A percentile compares a stretch with the other conserved stretches of the same genome.
Evolutionary conservation across 1,140 invertebrate species (phyloP).

Genomic region (Formica exsecta): DNA sequence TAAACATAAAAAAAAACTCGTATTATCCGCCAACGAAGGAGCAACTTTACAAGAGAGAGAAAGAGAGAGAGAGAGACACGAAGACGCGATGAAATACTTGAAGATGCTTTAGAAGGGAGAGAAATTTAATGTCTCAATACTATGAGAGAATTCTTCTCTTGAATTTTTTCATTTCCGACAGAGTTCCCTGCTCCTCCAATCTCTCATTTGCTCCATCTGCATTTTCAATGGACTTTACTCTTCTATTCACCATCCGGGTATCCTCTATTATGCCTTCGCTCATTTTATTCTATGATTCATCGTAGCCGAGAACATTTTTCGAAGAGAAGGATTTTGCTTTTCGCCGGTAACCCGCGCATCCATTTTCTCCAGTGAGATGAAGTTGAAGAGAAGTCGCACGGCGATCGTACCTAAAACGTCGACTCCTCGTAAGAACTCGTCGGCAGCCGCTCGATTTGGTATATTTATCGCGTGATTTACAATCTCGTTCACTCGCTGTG

Average conservation of each 20-base stretch:
- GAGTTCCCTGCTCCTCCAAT: slow-evolving; percentile 28
- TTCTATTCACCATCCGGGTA: slow-evolving; percentile 25
- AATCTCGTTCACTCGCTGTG: slow-evolving; percentile 31
- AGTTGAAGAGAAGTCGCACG: not conserved
- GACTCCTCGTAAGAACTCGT: slow-evolving; percentile 38
- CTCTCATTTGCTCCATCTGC: slow-evolving; percentile 23
- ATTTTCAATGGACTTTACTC: slow-evolving; percentile 19
- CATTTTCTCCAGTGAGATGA: slow-evolving; percentile 33
- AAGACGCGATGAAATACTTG: not conserved
- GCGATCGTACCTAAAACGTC: slow-evolving; percentile 25
- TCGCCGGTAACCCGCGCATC: slow-evolving; percentile 13
- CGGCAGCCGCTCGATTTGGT: slow-evolving; percentile 48
- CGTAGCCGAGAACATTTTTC: slow-evolving; percentile 13
- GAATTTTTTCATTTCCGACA: slow-evolving; percentile 58
- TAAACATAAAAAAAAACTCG: not conserved
- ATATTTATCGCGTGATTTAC: slow-evolving; percentile 71
- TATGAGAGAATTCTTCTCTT: slow-evolving; percentile 12
- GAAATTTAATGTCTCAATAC: slow-evolving; percentile 40
- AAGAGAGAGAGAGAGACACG: too few species aligned
- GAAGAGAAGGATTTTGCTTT: not conserved
- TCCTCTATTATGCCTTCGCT: slow-evolving; percentile 13
- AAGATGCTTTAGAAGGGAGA: too few species aligned
- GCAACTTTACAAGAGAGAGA: not conserved
- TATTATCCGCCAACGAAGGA: not conserved
- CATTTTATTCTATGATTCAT: slow-evolving; percentile 46